These are phyloP conservation scores for Physeter macrocephalus DNA, from an alignment of 2,113 vertebrate genomes.

Conservation along the genomic window DNA sequence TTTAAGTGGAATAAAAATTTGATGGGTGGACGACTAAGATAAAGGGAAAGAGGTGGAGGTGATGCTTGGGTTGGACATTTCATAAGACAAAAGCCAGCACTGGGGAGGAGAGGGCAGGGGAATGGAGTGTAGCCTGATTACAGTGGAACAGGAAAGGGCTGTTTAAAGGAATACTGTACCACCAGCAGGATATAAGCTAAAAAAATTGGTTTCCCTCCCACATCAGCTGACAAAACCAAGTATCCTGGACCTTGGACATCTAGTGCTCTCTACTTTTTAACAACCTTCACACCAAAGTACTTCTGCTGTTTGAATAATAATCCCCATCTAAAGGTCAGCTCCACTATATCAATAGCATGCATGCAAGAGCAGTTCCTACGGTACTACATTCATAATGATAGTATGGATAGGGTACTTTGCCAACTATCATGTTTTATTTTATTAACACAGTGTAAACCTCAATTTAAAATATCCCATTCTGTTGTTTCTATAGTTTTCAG, in stretches of 20 bases:
- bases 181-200: not conserved
- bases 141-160: no score
- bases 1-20: not conserved
- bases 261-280: slow-evolving; percentile 1
- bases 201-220: not conserved
- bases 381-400: not conserved
- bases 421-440: not conserved
- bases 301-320: slow-evolving; percentile 24
- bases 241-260: not conserved
- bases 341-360: not conserved
- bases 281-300: not conserved
- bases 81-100: not conserved
- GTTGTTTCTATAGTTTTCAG: not conserved
- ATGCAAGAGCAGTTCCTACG: not conserved
- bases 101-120: not conserved
- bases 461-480: not conserved
- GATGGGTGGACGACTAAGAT: not conserved
- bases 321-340: not conserved
- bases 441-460: not conserved
- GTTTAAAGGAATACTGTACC: not conserved
- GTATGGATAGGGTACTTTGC: not conserved
- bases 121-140: not conserved
- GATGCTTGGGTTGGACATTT: not conserved
- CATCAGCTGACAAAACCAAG: not conserved
- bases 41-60: not conserved